These are phyloP conservation scores for Euzophera pinguis DNA, from an alignment of 2,888 invertebrate genomes.

Conservation along the genomic window DNA sequence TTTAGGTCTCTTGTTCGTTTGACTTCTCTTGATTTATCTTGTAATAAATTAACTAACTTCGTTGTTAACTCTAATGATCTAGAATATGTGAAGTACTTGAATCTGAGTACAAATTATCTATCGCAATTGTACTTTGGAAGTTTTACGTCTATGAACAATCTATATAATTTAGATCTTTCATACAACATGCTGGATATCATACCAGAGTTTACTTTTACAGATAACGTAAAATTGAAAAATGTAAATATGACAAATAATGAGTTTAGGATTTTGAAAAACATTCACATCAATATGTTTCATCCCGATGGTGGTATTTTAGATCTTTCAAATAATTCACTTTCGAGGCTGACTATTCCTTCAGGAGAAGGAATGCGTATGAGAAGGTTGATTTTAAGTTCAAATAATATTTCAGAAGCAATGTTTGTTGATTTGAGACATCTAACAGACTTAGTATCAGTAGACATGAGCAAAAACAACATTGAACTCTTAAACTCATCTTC, in stretches of 20 bases:
- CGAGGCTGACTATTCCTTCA: slow-evolving; percentile 40
- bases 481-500: slow-evolving; percentile 40
- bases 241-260: slow-evolving; percentile 59
- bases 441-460: slow-evolving; percentile 41
- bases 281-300: slow-evolving; percentile 53
- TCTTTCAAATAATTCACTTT: slow-evolving; percentile 57
- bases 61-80: slow-evolving; percentile 49
- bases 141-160: slow-evolving; percentile 51
- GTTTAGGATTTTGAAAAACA: slow-evolving; percentile 38
- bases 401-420: slow-evolving; percentile 49
- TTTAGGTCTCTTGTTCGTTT: slow-evolving; percentile 52
- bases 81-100: slow-evolving; percentile 46
- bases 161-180: slow-evolving; percentile 66
- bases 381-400: slow-evolving; percentile 46
- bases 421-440: slow-evolving; percentile 45
- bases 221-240: slow-evolving; percentile 45
- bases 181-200: slow-evolving; percentile 48
- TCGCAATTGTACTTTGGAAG: slow-evolving; percentile 43
- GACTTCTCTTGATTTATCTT: slow-evolving; percentile 52
- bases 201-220: slow-evolving; percentile 47
- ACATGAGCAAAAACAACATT: slow-evolving; percentile 54
- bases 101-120: slow-evolving; percentile 56
- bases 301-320: slow-evolving; percentile 57
- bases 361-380: slow-evolving; percentile 48
- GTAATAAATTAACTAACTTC: slow-evolving; percentile 50